Evolutionary conservation across 2,888 invertebrate genomes (phyloP).

Genomic region (Pterobdella sp.): DNA sequence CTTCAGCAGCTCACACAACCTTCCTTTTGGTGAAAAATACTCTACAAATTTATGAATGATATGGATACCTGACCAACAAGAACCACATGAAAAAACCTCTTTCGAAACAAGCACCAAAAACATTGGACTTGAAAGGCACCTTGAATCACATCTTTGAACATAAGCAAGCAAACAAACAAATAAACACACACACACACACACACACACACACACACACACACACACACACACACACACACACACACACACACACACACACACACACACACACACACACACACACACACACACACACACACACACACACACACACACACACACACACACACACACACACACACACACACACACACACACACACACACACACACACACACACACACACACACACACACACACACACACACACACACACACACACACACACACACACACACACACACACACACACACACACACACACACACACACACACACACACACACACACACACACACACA

Average conservation of each 20-base stretch:
- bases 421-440: constrained; percentile 8
- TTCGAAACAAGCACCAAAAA: too few relatives aligned
- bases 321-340: constrained; percentile 14
- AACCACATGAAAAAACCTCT: too few relatives aligned
- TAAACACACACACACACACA: constrained; percentile 14
- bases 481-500: neutral
- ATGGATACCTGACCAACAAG: too few relatives aligned
- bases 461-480: constrained; percentile 9
- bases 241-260: constrained; percentile 17
- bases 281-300: constrained; percentile 4
- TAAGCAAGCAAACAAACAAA: neutral
- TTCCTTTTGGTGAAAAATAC: too few relatives aligned
- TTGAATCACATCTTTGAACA: too few relatives aligned
- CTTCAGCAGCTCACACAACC: too few relatives aligned
- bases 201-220: constrained; percentile 14
- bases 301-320: neutral
- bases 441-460: neutral
- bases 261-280: constrained; percentile 13
- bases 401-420: neutral
- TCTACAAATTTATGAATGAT: too few relatives aligned
- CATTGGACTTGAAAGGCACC: too few relatives aligned
- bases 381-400: constrained; percentile 10
- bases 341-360: neutral
- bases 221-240: constrained; percentile 17
- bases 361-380: constrained; percentile 5